A percentile compares a stretch with the other conserved stretches of the same genome.
Evolutionary conservation across 1,140 invertebrate species (phyloP).

Genomic region (Frieseomelitta varia): DNA sequence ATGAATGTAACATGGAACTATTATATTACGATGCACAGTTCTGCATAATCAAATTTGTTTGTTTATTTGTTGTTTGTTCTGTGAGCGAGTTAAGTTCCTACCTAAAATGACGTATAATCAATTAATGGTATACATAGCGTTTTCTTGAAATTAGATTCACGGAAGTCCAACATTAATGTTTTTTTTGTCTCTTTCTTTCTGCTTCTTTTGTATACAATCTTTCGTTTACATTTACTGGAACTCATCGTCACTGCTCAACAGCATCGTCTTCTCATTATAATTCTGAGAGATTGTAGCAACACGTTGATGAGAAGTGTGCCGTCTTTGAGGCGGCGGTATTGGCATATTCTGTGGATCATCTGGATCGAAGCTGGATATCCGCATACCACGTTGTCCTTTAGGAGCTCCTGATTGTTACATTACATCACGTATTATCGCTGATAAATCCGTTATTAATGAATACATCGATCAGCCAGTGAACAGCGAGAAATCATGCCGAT

Average conservation of each 20-base stretch:
- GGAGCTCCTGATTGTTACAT: slow-evolving; percentile 82
- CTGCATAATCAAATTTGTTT: slow-evolving; percentile 47
- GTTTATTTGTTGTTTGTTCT: slow-evolving; percentile 16
- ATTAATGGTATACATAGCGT: slow-evolving; percentile 43
- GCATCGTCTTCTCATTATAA: slow-evolving; percentile 97
- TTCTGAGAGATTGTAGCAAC: slow-evolving; percentile 91
- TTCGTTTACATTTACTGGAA: slow-evolving; percentile 87
- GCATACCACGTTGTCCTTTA: slow-evolving; percentile 85
- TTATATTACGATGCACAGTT: slow-evolving; percentile 54
- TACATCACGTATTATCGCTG: slow-evolving; percentile 56
- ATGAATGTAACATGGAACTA: slow-evolving; percentile 75
- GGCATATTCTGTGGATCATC: slow-evolving; percentile 84
- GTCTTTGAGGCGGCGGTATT: slow-evolving; percentile 83
- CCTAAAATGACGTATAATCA: slow-evolving; percentile 50
- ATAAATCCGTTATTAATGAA: slow-evolving; percentile 20
- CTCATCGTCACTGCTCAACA: slow-evolving; percentile 98
- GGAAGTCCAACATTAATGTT: slow-evolving; percentile 50
- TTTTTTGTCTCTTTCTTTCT: not conserved
- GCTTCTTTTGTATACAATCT: slow-evolving; percentile 17
- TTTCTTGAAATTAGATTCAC: slow-evolving; percentile 52
- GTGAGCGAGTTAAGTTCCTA: slow-evolving; percentile 57
- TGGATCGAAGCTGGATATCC: slow-evolving; percentile 86
- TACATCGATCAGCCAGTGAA: slow-evolving; percentile 19
- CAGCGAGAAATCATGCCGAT: slow-evolving; percentile 31
- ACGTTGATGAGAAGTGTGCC: slow-evolving; percentile 84